These are phyloP conservation scores for Elaphurus davidianus DNA, from an alignment of 2,113 vertebrate species.

Conservation along the genomic window DNA sequence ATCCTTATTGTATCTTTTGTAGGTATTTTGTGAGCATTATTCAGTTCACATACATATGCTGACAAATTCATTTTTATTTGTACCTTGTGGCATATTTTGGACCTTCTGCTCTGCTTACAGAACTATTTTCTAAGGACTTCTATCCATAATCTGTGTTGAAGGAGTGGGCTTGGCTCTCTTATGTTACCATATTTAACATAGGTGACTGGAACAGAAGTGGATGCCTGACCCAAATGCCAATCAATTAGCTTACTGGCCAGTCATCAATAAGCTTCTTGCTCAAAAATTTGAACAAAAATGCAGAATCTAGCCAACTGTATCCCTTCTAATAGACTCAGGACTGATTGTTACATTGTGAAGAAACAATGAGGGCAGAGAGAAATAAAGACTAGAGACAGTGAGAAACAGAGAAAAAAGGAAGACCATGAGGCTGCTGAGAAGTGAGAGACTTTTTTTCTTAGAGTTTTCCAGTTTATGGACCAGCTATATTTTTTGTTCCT, in stretches of 20 bases:
- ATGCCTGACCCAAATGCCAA: not conserved
- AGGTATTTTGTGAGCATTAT: not conserved
- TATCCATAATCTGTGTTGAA: not conserved
- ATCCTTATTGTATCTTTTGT: not conserved
- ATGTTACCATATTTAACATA: not conserved
- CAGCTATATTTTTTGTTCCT: not conserved
- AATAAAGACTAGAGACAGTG: not conserved
- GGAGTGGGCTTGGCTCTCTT: not conserved
- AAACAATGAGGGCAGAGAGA: not conserved
- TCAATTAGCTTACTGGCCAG: not conserved
- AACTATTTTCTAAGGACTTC: not conserved
- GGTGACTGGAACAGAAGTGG: not conserved
- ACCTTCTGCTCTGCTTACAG: not conserved
- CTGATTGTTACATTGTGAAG: not conserved
- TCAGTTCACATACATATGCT: not conserved
- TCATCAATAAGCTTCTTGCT: not conserved
- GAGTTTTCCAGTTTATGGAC: not conserved
- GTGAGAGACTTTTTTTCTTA: no score
- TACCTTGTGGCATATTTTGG: not conserved
- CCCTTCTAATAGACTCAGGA: not conserved
- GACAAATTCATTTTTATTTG: not conserved
- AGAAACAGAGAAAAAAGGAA: not conserved
- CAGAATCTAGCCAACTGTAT: not conserved
- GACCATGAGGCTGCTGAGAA: not conserved
- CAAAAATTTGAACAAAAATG: not conserved